Percentiles rank a stretch among this genome's conserved stretches.
These are phyloP conservation scores for Sorex maritimensis DNA, from an alignment of 2,797 vertebrate species.

Conservation along the genomic window DNA sequence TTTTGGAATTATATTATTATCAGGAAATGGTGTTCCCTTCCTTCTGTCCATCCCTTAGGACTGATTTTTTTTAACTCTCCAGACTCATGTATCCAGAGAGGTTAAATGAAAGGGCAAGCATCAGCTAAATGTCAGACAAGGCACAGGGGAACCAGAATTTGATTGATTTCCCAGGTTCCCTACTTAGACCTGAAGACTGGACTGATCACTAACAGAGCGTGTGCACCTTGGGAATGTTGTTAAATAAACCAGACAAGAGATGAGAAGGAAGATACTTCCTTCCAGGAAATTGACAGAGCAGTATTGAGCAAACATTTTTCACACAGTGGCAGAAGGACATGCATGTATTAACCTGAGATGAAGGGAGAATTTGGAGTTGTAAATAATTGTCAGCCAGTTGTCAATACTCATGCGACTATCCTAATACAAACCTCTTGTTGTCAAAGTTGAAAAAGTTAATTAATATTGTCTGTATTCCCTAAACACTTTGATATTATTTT, in stretches of 20 bases:
- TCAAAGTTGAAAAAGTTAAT: background rate
- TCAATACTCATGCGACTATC: background rate
- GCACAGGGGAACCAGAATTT: conserved; percentile 49
- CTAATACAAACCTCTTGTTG: background rate
- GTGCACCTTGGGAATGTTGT: background rate
- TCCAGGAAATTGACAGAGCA: conserved; percentile 71
- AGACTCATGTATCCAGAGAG: conserved; percentile 66
- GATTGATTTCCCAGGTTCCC: conserved; percentile 56
- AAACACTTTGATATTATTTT: conserved; percentile 35
- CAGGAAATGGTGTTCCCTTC: conserved; percentile 83
- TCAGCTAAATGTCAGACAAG: conserved; percentile 77
- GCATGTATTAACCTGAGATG: conserved; percentile 8
- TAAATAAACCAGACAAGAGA: background rate
- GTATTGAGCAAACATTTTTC: conserved; percentile 36
- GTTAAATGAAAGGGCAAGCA: conserved; percentile 64
- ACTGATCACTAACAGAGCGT: background rate
- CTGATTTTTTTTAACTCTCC: background rate
- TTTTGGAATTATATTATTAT: conserved; percentile 80
- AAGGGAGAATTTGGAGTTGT: background rate
- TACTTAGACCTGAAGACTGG: conserved; percentile 7
- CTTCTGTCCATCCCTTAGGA: conserved; percentile 82
- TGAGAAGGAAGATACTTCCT: conserved; percentile 42
- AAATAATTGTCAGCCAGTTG: conserved; percentile 54
- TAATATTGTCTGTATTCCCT: background rate
- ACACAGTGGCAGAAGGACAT: conserved; percentile 51